Base-by-base conservation (phyloP, 1,140 invertebrate species). In the Euschistus heros region DNA sequence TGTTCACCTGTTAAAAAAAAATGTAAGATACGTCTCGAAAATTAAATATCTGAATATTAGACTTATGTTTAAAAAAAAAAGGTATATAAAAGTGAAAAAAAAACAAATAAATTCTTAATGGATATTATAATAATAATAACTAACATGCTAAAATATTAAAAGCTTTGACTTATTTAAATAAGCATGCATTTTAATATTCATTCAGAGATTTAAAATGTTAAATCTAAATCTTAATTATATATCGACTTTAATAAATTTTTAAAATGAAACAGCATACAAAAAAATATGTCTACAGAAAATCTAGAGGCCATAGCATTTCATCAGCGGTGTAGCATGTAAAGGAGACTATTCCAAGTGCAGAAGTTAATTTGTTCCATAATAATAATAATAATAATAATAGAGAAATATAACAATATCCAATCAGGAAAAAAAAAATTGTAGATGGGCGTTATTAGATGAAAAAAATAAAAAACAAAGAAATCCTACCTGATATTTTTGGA, bases 1-100 rank as follows among this genome's bases (percentile, higher is more conserved):
- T 94, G 91, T 73, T 94, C 91, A 87, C 88, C 88, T 91, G 81
- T 72, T 86, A 81, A 80, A 70, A 73, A 18, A 37, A 65, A 65
- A 65, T 7, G 20, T 37, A 5, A 33, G 7, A 27, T 59, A 5
- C 2, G 3, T 2, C 26, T 6, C 22, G 15, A 6, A 59, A 17
- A 6, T 59, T 5, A 59, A 27, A 59, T 15, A 6, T 20, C 5
- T 4, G 7, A 30, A 4, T 47, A 4, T 47, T 18, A 47, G 2
- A 47, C 13, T 47, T 15, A 47, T 18, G 13, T 2, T 4, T 3
- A 3, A 18, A 14, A 47, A 44, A 13, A 47, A 47, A 47, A 17
- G 46, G 3, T 3, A 54, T 13, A 47, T 47, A 47, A 47, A 18
- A 3, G 13, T 47, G 42, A 17, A 47, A 5, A 18, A 47, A 47